phyloP scores from a whole-genome alignment of 2,113 vertebrate genomes.

The Oceanites oceanicus region DNA sequence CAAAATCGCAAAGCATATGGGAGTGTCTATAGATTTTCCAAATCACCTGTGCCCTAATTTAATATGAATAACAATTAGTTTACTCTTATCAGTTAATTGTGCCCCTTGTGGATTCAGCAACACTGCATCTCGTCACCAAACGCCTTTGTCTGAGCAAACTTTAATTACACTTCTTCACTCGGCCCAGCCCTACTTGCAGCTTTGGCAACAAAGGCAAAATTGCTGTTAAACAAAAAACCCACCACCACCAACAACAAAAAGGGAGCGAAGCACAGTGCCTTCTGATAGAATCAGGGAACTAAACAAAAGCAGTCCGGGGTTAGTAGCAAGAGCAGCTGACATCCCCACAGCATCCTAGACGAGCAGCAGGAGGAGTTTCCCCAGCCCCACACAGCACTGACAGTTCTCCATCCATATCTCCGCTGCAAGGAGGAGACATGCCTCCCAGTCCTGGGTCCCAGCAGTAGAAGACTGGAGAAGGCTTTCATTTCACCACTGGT shows the following conservation, averaged over 20 bases:
- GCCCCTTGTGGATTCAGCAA: slow-evolving; percentile 66
- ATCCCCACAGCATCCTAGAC: not conserved
- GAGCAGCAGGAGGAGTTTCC: not conserved
- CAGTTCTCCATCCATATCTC: rapidly evolving
- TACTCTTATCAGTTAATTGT: slow-evolving; percentile 74
- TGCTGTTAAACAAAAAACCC: not conserved
- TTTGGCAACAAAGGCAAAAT: not conserved
- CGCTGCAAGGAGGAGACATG: not conserved
- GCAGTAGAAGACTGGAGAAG: rapidly evolving
- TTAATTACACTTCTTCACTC: slow-evolving; percentile 30
- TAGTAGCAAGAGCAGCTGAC: not conserved
- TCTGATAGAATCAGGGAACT: not conserved
- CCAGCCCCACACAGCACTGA: not conserved
- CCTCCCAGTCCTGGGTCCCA: not conserved
- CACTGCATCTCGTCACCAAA: slow-evolving; percentile 25
- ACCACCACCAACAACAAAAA: rapidly evolving
- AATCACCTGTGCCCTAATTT: slow-evolving; percentile 79
- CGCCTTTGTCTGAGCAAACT: slow-evolving; percentile 55
- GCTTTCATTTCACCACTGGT: not conserved
- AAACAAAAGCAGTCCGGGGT: not conserved
- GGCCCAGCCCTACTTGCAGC: not conserved
- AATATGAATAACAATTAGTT: slow-evolving; percentile 77
- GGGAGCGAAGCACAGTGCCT: not conserved
- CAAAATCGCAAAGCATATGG: slow-evolving; percentile 66
- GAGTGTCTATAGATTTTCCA: slow-evolving; percentile 73